Evolutionary conservation across 1,140 invertebrate species (phyloP), one percentile per base, ranked within the genome.

Genomic region (Drosophila orena): DNA sequence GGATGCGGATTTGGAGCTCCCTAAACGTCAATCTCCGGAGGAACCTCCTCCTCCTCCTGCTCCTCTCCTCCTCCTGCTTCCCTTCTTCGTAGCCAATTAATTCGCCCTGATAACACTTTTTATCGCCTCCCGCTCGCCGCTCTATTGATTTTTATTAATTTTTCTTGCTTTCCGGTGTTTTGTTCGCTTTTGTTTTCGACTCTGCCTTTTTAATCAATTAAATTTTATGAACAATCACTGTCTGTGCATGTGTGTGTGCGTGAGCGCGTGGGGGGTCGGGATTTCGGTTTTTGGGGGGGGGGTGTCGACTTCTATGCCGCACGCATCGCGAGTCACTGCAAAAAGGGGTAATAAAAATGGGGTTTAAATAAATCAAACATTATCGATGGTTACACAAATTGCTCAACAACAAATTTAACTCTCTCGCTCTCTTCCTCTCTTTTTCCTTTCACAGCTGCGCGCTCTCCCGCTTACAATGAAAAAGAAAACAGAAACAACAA

Each of bases 51-150:
- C 58, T 40, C 42, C 30, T 37, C 3, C 56, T 59, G 24, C 24
- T 42, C 24, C 30, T 37, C 38, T 15, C 20, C 20, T 27, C 52
- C 46, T 38, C 22, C 55, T 52, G 24, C 40, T 35, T 12, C 4
- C 37, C 22, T 30, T 24, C 46, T 76, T 57, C 58, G 40, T 65
- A 73, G 62, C 64, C 73, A 68, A 75, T 81, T 55, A 86, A 81
- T 77, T 73, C 65, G 55, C 72, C 79, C 79, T 88, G 83, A 88
- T 88, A 84, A 74, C 76, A 77, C 71, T 62, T 73, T 88, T 86
- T 79, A 83, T 89, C 83, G 71, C 83, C 84, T 77, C 55, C 62
- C 56, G 77, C 46, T 50, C 71, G 38, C 50, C 72, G 62, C 62
- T 68, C 65, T 83, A 70, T 84, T 88, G 84, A 77, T 84, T 88